Base-by-base conservation (phyloP, 2,113 vertebrate species). In the Rhegmatorhina hoffmannsi region DNA sequence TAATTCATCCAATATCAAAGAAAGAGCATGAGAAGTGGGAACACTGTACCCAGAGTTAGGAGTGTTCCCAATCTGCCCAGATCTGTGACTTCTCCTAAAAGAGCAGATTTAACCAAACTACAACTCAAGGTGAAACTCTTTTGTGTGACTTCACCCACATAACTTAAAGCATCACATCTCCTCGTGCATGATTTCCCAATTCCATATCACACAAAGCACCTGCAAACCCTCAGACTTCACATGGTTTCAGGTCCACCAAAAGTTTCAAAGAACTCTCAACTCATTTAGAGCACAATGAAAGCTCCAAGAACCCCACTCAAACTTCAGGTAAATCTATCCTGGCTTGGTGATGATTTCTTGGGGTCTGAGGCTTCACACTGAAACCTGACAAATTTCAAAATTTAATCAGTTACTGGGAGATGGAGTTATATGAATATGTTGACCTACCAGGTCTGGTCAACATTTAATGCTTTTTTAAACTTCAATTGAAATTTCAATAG, bases 291-390 rank as follows among this genome's bases (percentile, higher is more conserved):
- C 7, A 14, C 4, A 7, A 70, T 1, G 1, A 66, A 82, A 84
- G 43, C 33, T 47, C 29, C 36, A 50, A 72, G 69, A 67, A 29
- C 16, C 17, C 75, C 69, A 82, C 60, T 63, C 18, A 60, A 15
- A 82, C 47, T 81, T 47, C 82, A 92, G 43, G 59, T 72, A 70
- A 91, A 84, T 91, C 73, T 81, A 24, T 52, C 23, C 26, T 47
- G 31, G 4, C 63, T 70, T 67, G 33, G 25, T 50, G 50, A 29
- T 9, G 7, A 52, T 13, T 88, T 68, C 36, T 60, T 60, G 25
- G 53, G 67, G 56, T 52, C 53, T 89, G 59, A 80, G 34, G 62
- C 40, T 83, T 88, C 62, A 52, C 10, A 31, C 9, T 3, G 11
- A 80, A 77, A 55, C 23, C 59, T 69, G 77, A 19, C 9, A 47